Evolutionary conservation across 2,797 vertebrate genomes (phyloP).

Genomic region (Mormyrus hasselquistii): DNA sequence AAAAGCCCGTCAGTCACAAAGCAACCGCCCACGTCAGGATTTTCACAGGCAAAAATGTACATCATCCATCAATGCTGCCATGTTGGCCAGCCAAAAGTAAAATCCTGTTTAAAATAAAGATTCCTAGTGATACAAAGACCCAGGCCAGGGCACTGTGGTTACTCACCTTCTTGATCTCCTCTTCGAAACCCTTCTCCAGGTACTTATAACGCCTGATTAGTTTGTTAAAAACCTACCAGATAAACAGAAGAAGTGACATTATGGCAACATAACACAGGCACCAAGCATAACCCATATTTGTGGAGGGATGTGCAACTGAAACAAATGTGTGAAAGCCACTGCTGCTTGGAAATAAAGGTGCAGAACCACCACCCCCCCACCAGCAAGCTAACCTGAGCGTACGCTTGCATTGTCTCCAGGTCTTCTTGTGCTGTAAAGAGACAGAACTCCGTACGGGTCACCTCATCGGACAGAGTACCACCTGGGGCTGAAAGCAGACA

Average conservation of each 20-base stretch:
- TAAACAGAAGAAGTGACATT: slow-evolving; percentile 12
- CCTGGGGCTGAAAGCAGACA: slow-evolving; percentile 72
- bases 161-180: slow-evolving; percentile 93
- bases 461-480: slow-evolving; percentile 87
- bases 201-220: slow-evolving; percentile 97
- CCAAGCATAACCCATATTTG: background rate
- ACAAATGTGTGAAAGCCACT: background rate
- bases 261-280: background rate
- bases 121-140: background rate
- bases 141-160: background rate
- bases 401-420: slow-evolving; percentile 96
- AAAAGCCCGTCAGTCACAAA: background rate
- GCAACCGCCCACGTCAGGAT: background rate
- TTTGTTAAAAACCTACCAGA: slow-evolving; percentile 90
- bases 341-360: background rate
- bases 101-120: background rate
- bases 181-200: slow-evolving; percentile 96
- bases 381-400: slow-evolving; percentile 79
- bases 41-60: background rate
- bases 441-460: slow-evolving; percentile 90
- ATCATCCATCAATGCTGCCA: background rate
- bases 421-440: slow-evolving; percentile 96
- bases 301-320: background rate
- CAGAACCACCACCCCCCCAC: background rate
- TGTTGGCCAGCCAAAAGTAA: background rate